These are phyloP conservation scores for Stomorhina lunata DNA, from an alignment of 2,888 invertebrate species.

Conservation along the genomic window DNA sequence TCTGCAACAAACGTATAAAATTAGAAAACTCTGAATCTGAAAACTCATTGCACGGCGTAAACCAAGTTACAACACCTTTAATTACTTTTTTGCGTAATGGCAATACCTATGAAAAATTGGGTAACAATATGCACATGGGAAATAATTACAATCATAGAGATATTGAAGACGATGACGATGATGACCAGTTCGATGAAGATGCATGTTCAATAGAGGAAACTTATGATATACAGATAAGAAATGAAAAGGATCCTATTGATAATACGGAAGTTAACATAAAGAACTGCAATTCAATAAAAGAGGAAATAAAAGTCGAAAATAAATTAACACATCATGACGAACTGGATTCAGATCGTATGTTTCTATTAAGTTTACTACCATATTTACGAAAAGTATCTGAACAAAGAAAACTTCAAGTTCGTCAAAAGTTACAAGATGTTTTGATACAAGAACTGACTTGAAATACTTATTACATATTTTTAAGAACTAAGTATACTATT, in stretches of 20 bases:
- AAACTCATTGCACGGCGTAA: constrained; percentile 47
- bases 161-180: constrained; percentile 71
- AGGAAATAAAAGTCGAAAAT: constrained; percentile 70
- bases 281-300: constrained; percentile 69
- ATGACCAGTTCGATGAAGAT: constrained; percentile 73
- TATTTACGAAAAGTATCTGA: constrained; percentile 73
- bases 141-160: constrained; percentile 71
- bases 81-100: constrained; percentile 7
- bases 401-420: constrained; percentile 72
- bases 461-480: too few relatives aligned
- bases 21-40: constrained; percentile 67
- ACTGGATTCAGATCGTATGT: constrained; percentile 73
- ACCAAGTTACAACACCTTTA: neutral
- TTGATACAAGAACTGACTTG: constrained; percentile 73
- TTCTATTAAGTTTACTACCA: constrained; percentile 73
- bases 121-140: neutral
- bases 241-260: constrained; percentile 36
- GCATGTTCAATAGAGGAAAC: constrained; percentile 67
- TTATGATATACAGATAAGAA: constrained; percentile 47
- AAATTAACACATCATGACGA: constrained; percentile 18
- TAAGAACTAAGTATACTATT: too few relatives aligned
- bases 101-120: constrained; percentile 7
- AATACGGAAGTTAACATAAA: constrained; percentile 42
- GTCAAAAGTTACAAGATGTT: constrained; percentile 74
- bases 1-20: constrained; percentile 68